Percentiles rank a stretch among this genome's conserved stretches.
Conservation (phyloP, 1,140 invertebrate species). For the Archivesica marissinica region DNA sequence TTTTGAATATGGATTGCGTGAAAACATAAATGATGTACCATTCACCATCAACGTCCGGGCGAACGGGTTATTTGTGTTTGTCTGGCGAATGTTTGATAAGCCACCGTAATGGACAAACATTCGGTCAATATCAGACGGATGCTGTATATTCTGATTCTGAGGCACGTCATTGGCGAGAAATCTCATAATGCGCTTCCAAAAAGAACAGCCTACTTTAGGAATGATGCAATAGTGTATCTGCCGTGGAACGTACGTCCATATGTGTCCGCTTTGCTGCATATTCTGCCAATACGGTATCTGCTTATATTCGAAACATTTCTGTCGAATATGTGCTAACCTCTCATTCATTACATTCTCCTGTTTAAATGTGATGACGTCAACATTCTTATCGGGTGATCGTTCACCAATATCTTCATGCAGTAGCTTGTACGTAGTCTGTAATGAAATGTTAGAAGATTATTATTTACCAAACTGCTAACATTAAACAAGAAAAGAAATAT, state of each 20-base stretch:
- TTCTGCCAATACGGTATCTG: background rate
- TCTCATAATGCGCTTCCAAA: slow-evolving; percentile 25
- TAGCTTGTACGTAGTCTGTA: too few relatives aligned
- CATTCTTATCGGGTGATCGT: too few relatives aligned
- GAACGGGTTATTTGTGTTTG: background rate
- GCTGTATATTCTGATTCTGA: background rate
- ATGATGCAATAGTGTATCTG: slow-evolving; percentile 31
- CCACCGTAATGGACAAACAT: slow-evolving; percentile 33
- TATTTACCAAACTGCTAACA: too few relatives aligned
- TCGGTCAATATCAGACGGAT: slow-evolving; percentile 30
- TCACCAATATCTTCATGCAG: too few relatives aligned
- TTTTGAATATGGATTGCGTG: slow-evolving; percentile 65
- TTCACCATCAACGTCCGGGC: background rate
- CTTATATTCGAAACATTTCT: background rate
- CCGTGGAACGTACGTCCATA: background rate
- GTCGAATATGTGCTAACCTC: background rate
- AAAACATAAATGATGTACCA: slow-evolving; percentile 61
- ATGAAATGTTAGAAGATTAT: too few relatives aligned
- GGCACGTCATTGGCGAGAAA: slow-evolving; percentile 2
- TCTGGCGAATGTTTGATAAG: background rate
- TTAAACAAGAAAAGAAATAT: too few relatives aligned
- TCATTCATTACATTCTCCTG: background rate
- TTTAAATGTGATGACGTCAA: too few relatives aligned
- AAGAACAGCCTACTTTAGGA: slow-evolving; percentile 47
- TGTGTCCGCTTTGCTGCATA: background rate